Evolutionary conservation across 2,113 vertebrate species (phyloP), one percentile per base, ranked within the genome.

Genomic region (Sturnira hondurensis): DNA sequence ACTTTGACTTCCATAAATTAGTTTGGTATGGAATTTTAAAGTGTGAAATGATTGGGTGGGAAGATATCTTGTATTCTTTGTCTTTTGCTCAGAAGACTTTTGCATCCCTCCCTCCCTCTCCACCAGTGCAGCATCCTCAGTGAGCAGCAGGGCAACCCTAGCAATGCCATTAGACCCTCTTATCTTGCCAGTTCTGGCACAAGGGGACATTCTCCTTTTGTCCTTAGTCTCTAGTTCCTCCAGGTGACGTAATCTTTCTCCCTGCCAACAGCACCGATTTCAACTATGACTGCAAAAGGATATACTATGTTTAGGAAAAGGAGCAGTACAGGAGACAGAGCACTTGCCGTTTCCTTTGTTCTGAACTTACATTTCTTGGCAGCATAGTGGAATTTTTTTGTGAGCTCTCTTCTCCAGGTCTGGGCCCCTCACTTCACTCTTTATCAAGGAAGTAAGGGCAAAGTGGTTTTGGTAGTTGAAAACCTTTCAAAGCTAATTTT

Each of bases 161-260:
- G 22, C 71, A 91, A 95, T 10, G 36, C 6, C 33, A 1, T 91
- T 45, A 95, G 41, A 76, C 38, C 7, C 86, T 95, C 81, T 88
- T 85, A 52, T 90, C 82, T 96, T 89, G 93, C 89, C 85, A 82
- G 0, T 74, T 19, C 13, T 93, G 47, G 38, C 78, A 94, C 73
- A 86, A 90, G 87, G 58, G 88, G 1, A 97, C 85, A 96, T 88
- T 86, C 93, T 88, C 68, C 96, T 97, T 96, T 86, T 90, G 65
- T 63, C 43, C 93, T 58, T 96, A 96, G 93, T 91, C 89, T 96
- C 95, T 97, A 77, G 81, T 80, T 97, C 33, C 89, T 58, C 78
- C 65, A 92, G 52, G 80, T 63, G 65, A 97, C 41, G 17, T 17
- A 38, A 52, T 96, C 89, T 91, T 63, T 82, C 68, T 96, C 76